Conservation (phyloP, 2,888 invertebrate species). For the Nomada lathburiana region DNA sequence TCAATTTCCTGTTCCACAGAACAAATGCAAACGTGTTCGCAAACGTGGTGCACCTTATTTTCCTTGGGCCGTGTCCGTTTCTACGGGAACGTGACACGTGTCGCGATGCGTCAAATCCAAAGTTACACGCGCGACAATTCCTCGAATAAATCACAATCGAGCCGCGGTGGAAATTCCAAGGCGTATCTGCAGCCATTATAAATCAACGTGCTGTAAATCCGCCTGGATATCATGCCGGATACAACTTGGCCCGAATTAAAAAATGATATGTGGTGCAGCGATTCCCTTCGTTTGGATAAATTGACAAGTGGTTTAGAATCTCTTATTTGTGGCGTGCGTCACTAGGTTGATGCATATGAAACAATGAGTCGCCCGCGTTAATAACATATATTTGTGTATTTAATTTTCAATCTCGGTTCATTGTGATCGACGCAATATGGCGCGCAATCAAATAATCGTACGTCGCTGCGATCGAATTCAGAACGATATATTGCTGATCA, state of each 20-base stretch:
- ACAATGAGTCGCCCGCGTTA: background rate
- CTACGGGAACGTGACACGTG: background rate
- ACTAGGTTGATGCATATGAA: background rate
- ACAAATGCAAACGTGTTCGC: background rate
- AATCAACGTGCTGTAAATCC: conserved; percentile 19
- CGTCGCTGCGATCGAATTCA: background rate
- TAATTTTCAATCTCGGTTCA: background rate
- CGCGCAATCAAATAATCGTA: too few relatives aligned
- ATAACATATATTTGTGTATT: background rate
- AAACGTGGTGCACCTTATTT: background rate
- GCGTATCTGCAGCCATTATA: conserved; percentile 5
- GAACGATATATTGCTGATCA: too few relatives aligned
- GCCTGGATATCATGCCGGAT: background rate
- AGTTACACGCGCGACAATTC: conserved; percentile 3
- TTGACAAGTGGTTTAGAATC: background rate
- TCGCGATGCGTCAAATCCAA: background rate
- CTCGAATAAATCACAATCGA: conserved; percentile 11
- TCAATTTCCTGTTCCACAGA: conserved; percentile 6
- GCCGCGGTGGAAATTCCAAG: background rate
- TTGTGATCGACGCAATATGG: background rate
- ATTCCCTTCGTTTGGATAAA: background rate
- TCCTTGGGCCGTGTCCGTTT: background rate
- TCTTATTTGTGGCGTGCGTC: background rate
- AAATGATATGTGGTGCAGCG: background rate
- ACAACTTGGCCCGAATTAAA: conserved; percentile 10